Evolutionary conservation across 2,888 invertebrate genomes (phyloP), one percentile per base, ranked within the genome.

Genomic region (Coenonympha glycerion): DNA sequence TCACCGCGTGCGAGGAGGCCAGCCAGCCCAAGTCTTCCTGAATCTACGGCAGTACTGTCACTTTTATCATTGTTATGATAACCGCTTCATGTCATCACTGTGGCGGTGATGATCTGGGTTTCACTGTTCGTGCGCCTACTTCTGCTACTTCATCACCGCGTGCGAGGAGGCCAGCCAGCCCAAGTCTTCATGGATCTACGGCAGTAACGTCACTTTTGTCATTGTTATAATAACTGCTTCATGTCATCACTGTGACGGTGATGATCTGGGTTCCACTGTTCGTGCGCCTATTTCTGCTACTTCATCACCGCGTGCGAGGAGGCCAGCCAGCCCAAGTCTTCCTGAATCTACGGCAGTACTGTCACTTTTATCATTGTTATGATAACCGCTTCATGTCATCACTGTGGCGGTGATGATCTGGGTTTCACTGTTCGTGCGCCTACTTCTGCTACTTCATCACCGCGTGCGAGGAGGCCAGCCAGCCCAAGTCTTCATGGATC

Each of bases 391-490:
- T 6, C 13, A 15, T 15, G n/a, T n/a, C 49, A 77, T 76, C 0
- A 56, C 71, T 0, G 34, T 68, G 26, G 64, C 75, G 0, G 76
- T 76, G 6, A 52, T 70, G 33, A 68, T 82, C 31, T 83, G 84
- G 83, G 82, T 80, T 64, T 64, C 77, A 0, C 58, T 83, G 6
- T 74, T 76, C 66, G 34, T 61, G 64, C 44, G 60, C 79, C 18
- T 77, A 79, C 46, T 28, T 79, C 1, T 84, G 82, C 82, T 73
- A 73, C 65, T 78, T 73, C 60, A 71, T 82, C 1, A 77, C 73
- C 1, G 49, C 59, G 0, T 6, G 73, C 21, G 71, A 78, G 44
- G 80, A 81, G 22, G 26, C 50, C 0, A 16, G 9, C 0, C 36
- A 56, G 13, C 60, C 69, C 0, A 61, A 64, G 1, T 67, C 71